Percentiles rank a stretch among this genome's conserved stretches.
Evolutionary conservation across 2,113 vertebrate genomes (phyloP).

Genomic region (Datnioides undecimradiatus): DNA sequence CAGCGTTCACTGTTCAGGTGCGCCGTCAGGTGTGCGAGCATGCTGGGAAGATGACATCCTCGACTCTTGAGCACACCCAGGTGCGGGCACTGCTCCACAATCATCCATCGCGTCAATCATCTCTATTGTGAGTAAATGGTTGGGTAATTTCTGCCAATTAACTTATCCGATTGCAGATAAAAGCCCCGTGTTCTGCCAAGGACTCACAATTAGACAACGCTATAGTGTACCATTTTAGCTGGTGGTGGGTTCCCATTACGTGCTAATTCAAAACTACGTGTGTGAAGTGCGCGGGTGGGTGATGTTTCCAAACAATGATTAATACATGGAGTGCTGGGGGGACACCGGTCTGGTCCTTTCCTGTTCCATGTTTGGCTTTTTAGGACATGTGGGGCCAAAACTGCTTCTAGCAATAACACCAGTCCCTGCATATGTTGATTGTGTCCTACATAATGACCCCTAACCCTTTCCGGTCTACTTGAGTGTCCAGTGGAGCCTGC

Average conservation of each 20-base stretch:
- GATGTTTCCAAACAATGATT: slow-evolving; percentile 10
- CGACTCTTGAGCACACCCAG: slow-evolving; percentile 60
- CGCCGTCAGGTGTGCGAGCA: slow-evolving; percentile 65
- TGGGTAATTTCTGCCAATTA: slow-evolving; percentile 72
- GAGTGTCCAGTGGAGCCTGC: neutral
- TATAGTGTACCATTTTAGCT: slow-evolving; percentile 37
- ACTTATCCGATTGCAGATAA: slow-evolving; percentile 72
- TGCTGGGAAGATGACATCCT: slow-evolving; percentile 43
- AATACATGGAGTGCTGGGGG: neutral
- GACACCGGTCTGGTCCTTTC: neutral
- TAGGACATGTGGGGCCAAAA: slow-evolving; percentile 40
- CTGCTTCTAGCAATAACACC: slow-evolving; percentile 17
- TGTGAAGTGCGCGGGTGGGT: neutral
- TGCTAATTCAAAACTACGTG: slow-evolving; percentile 33
- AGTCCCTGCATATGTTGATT: slow-evolving; percentile 42
- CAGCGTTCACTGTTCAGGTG: slow-evolving; percentile 59
- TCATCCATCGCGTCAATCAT: too few relatives aligned
- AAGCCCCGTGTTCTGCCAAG: slow-evolving; percentile 42
- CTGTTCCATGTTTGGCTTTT: neutral
- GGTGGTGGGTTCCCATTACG: slow-evolving; percentile 55
- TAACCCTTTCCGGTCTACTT: slow-evolving; percentile 33
- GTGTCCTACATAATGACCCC: slow-evolving; percentile 58
- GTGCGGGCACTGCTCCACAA: slow-evolving; percentile 50
- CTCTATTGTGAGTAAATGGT: slow-evolving; percentile 52
- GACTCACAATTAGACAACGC: slow-evolving; percentile 56